A percentile compares a stretch with the other conserved stretches of the same genome.
Conservation (phyloP, 2,113 vertebrate genomes). For the Hassar affinis region DNA sequence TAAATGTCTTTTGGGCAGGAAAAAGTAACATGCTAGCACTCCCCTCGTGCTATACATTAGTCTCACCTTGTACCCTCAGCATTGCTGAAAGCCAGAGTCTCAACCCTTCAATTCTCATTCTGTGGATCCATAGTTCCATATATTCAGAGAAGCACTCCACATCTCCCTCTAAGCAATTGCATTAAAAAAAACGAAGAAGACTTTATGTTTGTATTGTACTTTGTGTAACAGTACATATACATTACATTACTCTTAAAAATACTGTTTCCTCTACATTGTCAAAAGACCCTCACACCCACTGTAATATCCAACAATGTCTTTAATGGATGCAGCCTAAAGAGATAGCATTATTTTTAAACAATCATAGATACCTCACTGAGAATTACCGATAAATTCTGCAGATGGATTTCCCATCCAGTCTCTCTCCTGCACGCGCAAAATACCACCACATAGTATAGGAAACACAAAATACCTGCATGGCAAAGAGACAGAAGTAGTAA, state of each 20-base stretch:
- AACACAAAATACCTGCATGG: constrained; percentile 50
- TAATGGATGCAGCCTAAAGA: not conserved
- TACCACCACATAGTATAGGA: constrained; percentile 23
- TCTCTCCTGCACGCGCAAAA: constrained; percentile 50
- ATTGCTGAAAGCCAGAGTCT: constrained; percentile 62
- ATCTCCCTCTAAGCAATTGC: constrained; percentile 58
- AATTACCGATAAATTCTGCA: constrained; percentile 55
- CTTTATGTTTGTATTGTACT: not conserved
- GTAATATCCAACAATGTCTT: not conserved
- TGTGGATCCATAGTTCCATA: constrained; percentile 70
- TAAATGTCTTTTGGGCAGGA: too few relatives aligned
- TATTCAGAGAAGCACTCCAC: constrained; percentile 70
- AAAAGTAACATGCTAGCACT: too few relatives aligned
- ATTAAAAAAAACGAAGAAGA: not conserved
- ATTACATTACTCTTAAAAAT: not conserved
- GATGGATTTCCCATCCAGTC: constrained; percentile 52
- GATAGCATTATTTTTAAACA: not conserved
- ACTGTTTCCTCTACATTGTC: not conserved
- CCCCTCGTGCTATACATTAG: not conserved
- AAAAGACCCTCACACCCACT: not conserved
- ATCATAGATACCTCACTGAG: not conserved
- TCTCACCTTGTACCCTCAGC: constrained; percentile 60
- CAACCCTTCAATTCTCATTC: constrained; percentile 59
- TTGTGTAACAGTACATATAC: not conserved
- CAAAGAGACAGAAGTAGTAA: not conserved